Evolutionary conservation across 2,888 invertebrate genomes (phyloP), one percentile per base, ranked within the genome.

Genomic region (Scaptodrosophila latifasciaeformis): DNA sequence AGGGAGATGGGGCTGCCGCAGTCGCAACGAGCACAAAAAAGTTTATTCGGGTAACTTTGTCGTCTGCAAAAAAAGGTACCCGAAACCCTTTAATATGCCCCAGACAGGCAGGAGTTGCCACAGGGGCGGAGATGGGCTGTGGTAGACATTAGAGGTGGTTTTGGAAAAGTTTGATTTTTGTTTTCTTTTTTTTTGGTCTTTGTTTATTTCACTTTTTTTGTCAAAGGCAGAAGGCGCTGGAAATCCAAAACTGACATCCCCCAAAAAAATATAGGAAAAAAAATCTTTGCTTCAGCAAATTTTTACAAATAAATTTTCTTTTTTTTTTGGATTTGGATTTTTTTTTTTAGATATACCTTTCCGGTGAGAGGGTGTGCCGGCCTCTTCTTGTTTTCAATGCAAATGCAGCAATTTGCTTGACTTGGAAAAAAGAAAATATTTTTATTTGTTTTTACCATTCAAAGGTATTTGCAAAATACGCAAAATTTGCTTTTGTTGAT

Each of bases 21-120:
- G 24, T 40, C 40, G 24, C 10, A 6, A 10, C 31, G 6, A 21
- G 40, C 70, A n/a, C n/a, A n/a, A n/a, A n/a, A 69, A 65, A 69
- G 54, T 65, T 69, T 42, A n/a, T n/a, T n/a, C n/a, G 49, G 57
- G 49, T 42, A 66, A 65, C 66, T 65, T 65, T 56, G 35, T 53
- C 45, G 53, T 34, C 39, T 40, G 51, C 65, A 64, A 65, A 21
- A 10, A 5, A 27, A 27, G 9, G 9, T 9, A 9, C 19, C 19
- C 10, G 19, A 15, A 40, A 54, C 65, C 54, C 66, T 66, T 69
- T 65, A 62, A 60, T 59, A 58, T 56, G 63, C 67, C n/a, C 57
- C 59, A 66, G 70, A 66, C 59, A 43, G 47, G 45, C n/a, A n/a
- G n/a, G n/a, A n/a, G n/a, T n/a, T n/a, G n/a, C n/a, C n/a, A n/a